Evolutionary conservation across 2,797 vertebrate species (phyloP).

Genomic region (Smutsia gigantea): DNA sequence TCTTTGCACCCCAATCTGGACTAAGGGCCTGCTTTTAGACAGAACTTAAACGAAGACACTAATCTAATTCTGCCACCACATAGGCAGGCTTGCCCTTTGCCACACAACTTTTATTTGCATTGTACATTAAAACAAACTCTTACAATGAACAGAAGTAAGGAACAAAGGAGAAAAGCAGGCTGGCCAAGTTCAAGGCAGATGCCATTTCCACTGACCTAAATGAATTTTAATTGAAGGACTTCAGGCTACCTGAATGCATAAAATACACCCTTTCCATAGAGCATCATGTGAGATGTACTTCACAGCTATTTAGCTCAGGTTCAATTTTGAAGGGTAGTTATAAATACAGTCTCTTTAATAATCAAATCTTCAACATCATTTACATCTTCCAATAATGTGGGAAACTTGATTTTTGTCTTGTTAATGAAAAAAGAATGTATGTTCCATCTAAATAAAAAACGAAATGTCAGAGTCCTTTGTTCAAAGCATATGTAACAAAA

Average conservation of each 20-base stretch:
- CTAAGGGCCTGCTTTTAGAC: background rate
- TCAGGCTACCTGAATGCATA: background rate
- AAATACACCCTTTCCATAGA: background rate
- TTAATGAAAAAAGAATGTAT: slow-evolving; percentile 23
- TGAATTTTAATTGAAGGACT: slow-evolving; percentile 20
- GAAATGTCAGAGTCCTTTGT: background rate
- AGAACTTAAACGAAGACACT: background rate
- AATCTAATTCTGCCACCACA: background rate
- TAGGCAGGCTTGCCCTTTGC: background rate
- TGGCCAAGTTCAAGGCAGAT: background rate
- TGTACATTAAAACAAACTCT: background rate
- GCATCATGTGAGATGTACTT: background rate
- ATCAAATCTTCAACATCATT: slow-evolving; percentile 26
- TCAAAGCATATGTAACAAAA: slow-evolving; percentile 4
- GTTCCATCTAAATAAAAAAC: slow-evolving; percentile 37
- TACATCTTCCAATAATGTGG: slow-evolving; percentile 19
- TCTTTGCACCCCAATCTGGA: background rate
- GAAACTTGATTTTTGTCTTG: slow-evolving; percentile 45
- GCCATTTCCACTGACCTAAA: background rate
- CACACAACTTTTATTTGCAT: slow-evolving; percentile 18
- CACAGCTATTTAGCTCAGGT: background rate
- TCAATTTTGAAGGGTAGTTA: slow-evolving; percentile 44
- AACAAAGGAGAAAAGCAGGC: background rate
- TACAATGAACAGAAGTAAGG: background rate
- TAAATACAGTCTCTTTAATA: background rate